Conservation (phyloP, 2,888 invertebrate genomes). For the Eristalis arbustorum region DNA sequence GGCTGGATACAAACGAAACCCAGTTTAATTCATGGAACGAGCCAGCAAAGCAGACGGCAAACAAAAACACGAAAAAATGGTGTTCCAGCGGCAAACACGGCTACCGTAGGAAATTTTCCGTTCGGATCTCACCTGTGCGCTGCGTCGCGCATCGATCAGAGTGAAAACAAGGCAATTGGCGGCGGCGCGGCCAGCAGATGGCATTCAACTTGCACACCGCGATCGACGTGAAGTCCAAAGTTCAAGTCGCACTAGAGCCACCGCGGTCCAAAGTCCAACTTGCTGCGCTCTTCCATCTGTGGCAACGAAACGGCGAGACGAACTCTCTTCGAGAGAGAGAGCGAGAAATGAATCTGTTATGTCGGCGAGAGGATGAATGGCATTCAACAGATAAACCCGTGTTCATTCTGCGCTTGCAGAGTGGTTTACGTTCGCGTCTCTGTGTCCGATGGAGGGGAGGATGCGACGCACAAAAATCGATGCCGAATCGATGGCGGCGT, state of each 20-base stretch:
- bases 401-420: background rate
- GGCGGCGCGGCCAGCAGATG: background rate
- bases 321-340: background rate
- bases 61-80: background rate
- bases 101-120: background rate
- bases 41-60: background rate
- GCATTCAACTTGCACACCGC: background rate
- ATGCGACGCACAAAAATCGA: background rate
- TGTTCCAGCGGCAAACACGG: background rate
- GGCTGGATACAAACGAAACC: background rate
- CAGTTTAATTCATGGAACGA: background rate
- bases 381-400: background rate
- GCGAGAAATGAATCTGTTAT: background rate
- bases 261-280: constrained; percentile 37
- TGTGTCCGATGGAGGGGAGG: too few species aligned
- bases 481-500: background rate
- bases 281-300: background rate
- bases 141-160: background rate
- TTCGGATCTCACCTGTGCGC: constrained; percentile 14
- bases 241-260: constrained; percentile 17
- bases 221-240: constrained; percentile 32
- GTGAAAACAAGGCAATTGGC: background rate
- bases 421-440: background rate
- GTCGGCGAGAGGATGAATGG: background rate
- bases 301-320: background rate